Evolutionary conservation across 2,113 vertebrate genomes (phyloP), one percentile per base, ranked within the genome.

Genomic region (Rhinopithecus roxellana): DNA sequence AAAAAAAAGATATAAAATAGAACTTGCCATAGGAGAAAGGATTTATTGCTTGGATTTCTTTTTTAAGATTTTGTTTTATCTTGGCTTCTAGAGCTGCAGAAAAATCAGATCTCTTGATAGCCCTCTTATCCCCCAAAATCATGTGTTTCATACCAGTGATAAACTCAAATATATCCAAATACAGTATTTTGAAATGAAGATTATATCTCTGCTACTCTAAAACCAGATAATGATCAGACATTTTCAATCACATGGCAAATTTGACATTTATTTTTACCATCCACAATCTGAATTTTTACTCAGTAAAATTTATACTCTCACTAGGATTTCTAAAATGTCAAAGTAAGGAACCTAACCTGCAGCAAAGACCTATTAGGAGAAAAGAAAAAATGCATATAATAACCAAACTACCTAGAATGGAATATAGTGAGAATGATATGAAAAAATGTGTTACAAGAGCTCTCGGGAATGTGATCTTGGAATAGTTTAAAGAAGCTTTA

Each of bases 21-120:
- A 94, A 48, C 78, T 94, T 91, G 25, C 80, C 18, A 32, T 43
- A 77, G 12, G 35, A 91, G 12, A 69, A 94, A 80, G 59, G 6
- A 92, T 89, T 89, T 94, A 78, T 93, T 90, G 12, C 67, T 90
- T 93, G 27, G 35, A 50, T 94, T 94, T 98, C 38, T 57, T 40
- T 70, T 67, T 45, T 12, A 78, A 48, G 67, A 43, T 86, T 64
- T 43, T 86, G 35, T 52, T 85, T 45, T n/a, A 72, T 87, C 27
- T 59, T 93, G 30, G 45, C 48, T 80, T 85, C 50, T 57, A 85
- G 43, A 94, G n/a, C 40, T 92, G 20, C 22, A 93, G 55, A 90
- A 64, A 90, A 91, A 50, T 30, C n/a, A 61, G 5, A 38, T 93
- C 38, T 72, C 35, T 43, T 90, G 57, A 45, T 25, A 50, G 14